Evolutionary conservation across 1,140 invertebrate genomes (phyloP).

Genomic region (Hyphantria cunea): DNA sequence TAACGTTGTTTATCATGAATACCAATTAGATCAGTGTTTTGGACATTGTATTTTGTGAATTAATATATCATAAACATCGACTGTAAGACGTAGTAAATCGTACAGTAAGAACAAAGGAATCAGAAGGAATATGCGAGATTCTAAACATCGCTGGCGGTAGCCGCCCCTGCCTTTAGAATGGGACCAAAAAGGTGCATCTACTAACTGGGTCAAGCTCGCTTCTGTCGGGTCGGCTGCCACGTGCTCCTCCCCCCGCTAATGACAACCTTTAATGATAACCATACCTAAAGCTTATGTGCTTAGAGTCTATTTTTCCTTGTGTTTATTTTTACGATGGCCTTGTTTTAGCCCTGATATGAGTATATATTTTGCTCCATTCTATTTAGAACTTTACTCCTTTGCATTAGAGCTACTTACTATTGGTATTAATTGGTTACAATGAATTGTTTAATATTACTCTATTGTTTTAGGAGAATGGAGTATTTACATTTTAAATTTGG

Average conservation of each 20-base stretch:
- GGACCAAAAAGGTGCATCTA: conserved; percentile 74
- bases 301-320: conserved; percentile 46
- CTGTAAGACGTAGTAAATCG: no score
- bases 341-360: conserved; percentile 43
- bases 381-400: conserved; percentile 17
- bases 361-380: conserved; percentile 23
- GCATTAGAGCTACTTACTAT: conserved; percentile 28
- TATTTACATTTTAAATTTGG: background rate
- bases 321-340: conserved; percentile 38
- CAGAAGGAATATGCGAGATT: background rate
- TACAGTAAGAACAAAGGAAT: conserved; percentile 13
- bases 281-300: conserved; percentile 25
- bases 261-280: conserved; percentile 23
- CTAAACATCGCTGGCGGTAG: conserved; percentile 41
- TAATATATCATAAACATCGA: no score
- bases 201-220: conserved; percentile 76
- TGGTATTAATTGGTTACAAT: conserved; percentile 32
- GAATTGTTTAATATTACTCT: conserved; percentile 28
- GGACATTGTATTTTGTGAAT: no score
- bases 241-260: conserved; percentile 52
- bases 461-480: background rate
- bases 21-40: no score
- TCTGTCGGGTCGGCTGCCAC: conserved; percentile 65
- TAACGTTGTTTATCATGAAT: no score
- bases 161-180: conserved; percentile 58